Base-by-base conservation (phyloP, 1,140 invertebrate genomes). In the Rhopalosiphum maidis region DNA sequence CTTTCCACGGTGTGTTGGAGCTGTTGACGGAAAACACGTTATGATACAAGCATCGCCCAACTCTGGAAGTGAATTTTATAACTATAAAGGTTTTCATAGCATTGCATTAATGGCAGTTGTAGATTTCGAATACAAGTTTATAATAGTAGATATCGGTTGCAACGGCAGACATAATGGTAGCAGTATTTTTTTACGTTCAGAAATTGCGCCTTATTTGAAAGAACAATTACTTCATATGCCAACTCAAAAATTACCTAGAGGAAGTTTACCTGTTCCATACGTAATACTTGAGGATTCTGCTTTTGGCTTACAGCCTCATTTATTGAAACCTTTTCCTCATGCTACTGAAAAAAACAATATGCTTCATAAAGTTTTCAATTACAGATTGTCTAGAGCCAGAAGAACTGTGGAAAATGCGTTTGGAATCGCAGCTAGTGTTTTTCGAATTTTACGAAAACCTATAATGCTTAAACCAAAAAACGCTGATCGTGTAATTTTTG, bases 21-120 rank as follows among this genome's bases (percentile, higher is more conserved):
- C 95, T 15, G 94, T 96, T 25, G 95, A 96, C 94, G 95, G 95
- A 35, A 96, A 96, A 94, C 95, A 96, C 94, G 94, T 95, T 41
- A 94, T 94, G 92, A 95, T 95, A 93, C 94, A 95, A 93, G 85
- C 91, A 88, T 95, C 95, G 83, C 92, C 94, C 83, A 94, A 95
- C 90, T 94, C 94, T 94, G 95, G 95, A 93, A 95, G 95, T 25
- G 90, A 94, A n/a, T 96, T 95, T 94, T 96, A 95, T 94, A 96
- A 95, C 95, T 96, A 96, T 94, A 96, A 96, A 94, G 94, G 95
- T 46, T 95, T 94, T 25, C 94, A 95, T 94, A 95, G 95, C 93
- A 95, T 95, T 93, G 95, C 96, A 85, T 94, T 96, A 54, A 35
- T 96, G 68, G 95, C 95, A 91, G 94, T 95, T n/a, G 94, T 94